Percentiles rank a stretch among this genome's conserved stretches.
Conservation (phyloP, 2,113 vertebrate species). For the Nycticebus coucang region DNA sequence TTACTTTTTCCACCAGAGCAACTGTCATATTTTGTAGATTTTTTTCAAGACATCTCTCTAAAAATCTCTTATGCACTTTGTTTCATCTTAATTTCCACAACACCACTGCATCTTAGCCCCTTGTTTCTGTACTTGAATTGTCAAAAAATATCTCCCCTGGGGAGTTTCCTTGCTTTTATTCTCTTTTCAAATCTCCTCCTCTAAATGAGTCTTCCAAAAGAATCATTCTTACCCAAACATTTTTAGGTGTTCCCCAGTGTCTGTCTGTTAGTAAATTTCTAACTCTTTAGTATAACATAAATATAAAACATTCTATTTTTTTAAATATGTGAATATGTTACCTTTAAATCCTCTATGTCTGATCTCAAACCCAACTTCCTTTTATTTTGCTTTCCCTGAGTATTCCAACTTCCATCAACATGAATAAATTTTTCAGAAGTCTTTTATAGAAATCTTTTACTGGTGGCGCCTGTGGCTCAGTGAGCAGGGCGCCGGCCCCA, state of each 20-base stretch:
- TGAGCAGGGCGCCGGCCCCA: too few relatives aligned
- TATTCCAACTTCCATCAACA: not conserved
- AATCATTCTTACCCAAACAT: not conserved
- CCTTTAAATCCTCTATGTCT: slow-evolving; percentile 8
- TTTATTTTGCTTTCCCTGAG: slow-evolving; percentile 16
- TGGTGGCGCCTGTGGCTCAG: too few relatives aligned
- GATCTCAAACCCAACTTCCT: not conserved
- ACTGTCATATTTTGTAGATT: not conserved
- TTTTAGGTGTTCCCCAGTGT: not conserved
- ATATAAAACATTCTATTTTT: not conserved
- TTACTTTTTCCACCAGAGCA: slow-evolving; percentile 30
- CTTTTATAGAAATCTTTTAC: not conserved
- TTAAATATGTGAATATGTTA: too few relatives aligned
- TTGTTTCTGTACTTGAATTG: not conserved
- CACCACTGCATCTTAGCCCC: not conserved
- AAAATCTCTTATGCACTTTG: not conserved
- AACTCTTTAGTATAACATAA: not conserved
- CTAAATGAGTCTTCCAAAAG: not conserved
- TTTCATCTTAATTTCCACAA: slow-evolving; percentile 14
- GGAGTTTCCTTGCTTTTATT: not conserved
- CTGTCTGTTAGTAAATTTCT: not conserved
- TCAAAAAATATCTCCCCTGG: not conserved
- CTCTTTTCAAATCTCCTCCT: not conserved
- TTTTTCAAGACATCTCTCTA: not conserved
- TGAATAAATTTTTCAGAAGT: slow-evolving; percentile 5